phyloP scores from a whole-genome alignment of 2,888 invertebrate species.

The Lasioglossum oenotherae region DNA sequence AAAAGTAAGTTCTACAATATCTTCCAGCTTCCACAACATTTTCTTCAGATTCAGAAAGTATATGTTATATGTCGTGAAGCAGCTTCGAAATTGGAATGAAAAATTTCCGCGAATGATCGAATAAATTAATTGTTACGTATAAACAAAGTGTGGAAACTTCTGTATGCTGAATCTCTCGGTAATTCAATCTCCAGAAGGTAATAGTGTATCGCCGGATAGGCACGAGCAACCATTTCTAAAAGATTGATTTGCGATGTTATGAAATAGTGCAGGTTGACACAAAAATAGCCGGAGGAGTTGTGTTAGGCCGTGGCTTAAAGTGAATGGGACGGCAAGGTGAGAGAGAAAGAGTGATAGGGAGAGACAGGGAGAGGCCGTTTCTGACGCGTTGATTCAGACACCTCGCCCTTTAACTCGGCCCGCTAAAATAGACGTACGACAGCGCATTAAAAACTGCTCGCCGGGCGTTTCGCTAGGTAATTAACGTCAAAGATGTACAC shows the following conservation, averaged over 20 bases:
- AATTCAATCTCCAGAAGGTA: background rate
- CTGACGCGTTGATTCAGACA: slow-evolving; percentile 2
- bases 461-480: slow-evolving; percentile 40
- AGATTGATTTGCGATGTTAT: background rate
- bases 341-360: background rate
- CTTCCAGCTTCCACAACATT: no score
- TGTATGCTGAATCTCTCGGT: background rate
- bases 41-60: no score
- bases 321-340: background rate
- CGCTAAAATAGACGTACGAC: slow-evolving; percentile 38
- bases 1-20: no score
- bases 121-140: no score
- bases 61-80: no score
- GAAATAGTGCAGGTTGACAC: background rate
- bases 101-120: no score
- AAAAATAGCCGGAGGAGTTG: background rate
- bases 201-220: background rate
- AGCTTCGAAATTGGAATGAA: no score
- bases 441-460: slow-evolving; percentile 29
- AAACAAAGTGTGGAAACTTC: background rate
- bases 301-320: slow-evolving; percentile 7
- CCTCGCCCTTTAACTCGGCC: slow-evolving; percentile 23
- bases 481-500: slow-evolving; percentile 49
- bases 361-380: background rate
- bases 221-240: background rate